Conservation (phyloP, 2,797 vertebrate species). For the Hemibagrus guttatus region DNA sequence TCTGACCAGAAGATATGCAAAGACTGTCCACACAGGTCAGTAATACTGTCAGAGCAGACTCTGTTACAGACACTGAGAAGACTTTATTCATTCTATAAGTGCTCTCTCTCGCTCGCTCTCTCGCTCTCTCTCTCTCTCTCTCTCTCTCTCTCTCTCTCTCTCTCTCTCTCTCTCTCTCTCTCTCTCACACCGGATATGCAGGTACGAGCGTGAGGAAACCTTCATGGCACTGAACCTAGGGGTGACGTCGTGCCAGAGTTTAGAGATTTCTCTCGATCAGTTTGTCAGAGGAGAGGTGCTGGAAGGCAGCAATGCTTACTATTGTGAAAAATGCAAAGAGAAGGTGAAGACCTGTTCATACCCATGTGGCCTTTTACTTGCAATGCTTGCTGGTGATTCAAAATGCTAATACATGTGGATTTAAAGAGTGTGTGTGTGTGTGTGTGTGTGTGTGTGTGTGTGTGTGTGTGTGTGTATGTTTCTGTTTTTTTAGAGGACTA, state of each 20-base stretch:
- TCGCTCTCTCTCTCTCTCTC: not conserved
- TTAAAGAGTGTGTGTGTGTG: not conserved
- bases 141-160: not conserved
- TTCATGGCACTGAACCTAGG: conserved; percentile 98
- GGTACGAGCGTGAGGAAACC: conserved; percentile 96
- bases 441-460: conserved; percentile 12
- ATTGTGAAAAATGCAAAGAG: conserved; percentile 99
- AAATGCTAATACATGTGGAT: not conserved
- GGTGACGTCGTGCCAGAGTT: conserved; percentile 96
- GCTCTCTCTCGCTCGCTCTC: too few relatives aligned
- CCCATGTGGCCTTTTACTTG: not conserved
- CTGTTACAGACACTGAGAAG: not conserved
- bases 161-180: not conserved
- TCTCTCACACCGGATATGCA: conserved; percentile 51
- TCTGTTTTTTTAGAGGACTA: conserved; percentile 86
- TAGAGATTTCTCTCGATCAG: conserved; percentile 98
- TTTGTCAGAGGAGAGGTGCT: conserved; percentile 98
- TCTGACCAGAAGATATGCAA: conserved; percentile 99
- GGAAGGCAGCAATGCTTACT: conserved; percentile 98
- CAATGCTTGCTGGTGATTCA: not conserved
- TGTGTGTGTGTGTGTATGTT: conserved; percentile 6
- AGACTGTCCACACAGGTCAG: conserved; percentile 96
- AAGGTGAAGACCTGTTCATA: conserved; percentile 76
- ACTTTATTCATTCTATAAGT: not conserved
- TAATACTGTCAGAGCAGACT: not conserved